Evolutionary conservation across 2,113 vertebrate genomes (phyloP).

Genomic region (Smithornis capensis): DNA sequence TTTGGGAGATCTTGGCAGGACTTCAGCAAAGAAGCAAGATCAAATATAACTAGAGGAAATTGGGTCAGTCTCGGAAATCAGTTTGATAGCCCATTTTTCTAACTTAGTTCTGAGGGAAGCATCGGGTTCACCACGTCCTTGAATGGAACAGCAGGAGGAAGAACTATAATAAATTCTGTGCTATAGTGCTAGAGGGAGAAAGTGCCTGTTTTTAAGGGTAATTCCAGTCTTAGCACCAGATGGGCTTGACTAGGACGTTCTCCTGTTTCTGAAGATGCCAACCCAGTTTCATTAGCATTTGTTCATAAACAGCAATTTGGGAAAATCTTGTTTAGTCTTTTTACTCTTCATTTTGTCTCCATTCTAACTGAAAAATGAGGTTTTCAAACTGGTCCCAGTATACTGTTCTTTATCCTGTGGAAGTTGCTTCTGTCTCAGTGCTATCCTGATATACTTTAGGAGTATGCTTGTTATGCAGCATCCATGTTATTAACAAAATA

Average conservation of each 20-base stretch:
- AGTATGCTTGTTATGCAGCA: not conserved
- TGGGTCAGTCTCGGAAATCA: not conserved
- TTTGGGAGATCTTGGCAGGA: not conserved
- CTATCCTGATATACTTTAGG: not conserved
- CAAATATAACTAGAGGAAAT: not conserved
- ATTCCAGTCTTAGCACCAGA: not conserved
- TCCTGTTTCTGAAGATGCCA: not conserved
- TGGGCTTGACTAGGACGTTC: not conserved
- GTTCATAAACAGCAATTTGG: not conserved
- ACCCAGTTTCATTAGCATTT: not conserved
- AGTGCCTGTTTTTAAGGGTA: not conserved
- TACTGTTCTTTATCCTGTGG: not conserved
- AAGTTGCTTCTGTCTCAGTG: not conserved
- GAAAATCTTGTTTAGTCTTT: not conserved
- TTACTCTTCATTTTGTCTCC: not conserved
- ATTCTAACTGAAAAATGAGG: not conserved
- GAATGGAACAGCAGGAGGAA: not conserved
- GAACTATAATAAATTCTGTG: not conserved
- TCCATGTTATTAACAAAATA: not conserved
- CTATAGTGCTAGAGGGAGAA: not conserved
- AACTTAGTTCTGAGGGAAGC: not conserved
- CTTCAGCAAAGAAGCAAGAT: not conserved
- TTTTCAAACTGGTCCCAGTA: not conserved
- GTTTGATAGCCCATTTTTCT: not conserved
- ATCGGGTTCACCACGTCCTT: accelerated